Base-by-base conservation (phyloP, 2,888 invertebrate genomes). In the Ectemnius cavifrons region DNA sequence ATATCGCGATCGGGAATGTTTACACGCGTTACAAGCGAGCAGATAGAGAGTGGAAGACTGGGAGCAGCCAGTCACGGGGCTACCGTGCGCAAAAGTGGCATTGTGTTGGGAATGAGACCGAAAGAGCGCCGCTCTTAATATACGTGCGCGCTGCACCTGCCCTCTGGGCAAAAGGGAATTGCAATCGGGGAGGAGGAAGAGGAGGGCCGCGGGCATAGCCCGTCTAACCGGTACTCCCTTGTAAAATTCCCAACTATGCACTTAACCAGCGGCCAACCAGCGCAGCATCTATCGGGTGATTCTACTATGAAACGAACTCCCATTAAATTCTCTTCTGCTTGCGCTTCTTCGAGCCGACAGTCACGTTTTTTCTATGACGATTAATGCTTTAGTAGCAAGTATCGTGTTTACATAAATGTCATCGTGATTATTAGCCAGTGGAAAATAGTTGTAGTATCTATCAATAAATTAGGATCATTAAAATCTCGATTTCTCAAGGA, bases 241-340 rank as follows among this genome's bases (percentile, higher is more conserved):
- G 83, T 86, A 88, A 88, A 88, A 88, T 84, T 86, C 86, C 77
- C 85, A 86, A 87, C 87, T 87, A 88, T 88, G 87, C 88, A 85
- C 87, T 87, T 86, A 85, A 82, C 79, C 37, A 37, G 71, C 79
- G 82, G 63, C 75, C 71, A 66, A 72, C 8, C 68, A 27, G 57
- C 64, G 46, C 46, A 58, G 49, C 70, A 70, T 74, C 71, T 85
- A 85, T 77, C 74, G 84, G 85, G 79, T 79, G 85, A 71, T 77
- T 70, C 74, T 57, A 82, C 81, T 66, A 28, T 2, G 59, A 63
- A 11, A 1, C 6, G 23, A 64, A 61, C 46, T 46, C 13, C 16
- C 23, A 61, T 61, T 46, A 61, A 61, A 4, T 2, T 20, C 46
- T 20, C 2, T 20, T 28, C 4, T 11, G 13, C 1, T 37, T 37